phyloP scores from a whole-genome alignment of 2,113 vertebrate species.

The Phainopepla nitens region DNA sequence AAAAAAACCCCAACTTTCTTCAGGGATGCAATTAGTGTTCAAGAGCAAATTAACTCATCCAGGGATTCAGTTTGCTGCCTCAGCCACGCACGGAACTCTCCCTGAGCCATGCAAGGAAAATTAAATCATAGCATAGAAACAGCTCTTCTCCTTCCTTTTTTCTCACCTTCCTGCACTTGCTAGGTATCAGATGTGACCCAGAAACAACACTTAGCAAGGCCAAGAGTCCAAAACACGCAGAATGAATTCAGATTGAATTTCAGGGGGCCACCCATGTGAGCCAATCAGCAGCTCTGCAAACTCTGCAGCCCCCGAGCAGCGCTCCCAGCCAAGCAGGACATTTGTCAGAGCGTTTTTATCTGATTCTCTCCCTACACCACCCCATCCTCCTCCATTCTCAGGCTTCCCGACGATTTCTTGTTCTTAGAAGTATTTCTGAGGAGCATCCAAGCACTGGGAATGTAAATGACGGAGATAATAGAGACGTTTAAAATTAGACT shows the following conservation, averaged over 20 bases:
- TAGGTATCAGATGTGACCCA: background rate
- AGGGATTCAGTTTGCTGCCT: background rate
- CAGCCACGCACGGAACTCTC: background rate
- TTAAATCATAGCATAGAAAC: accelerated
- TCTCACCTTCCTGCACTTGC: background rate
- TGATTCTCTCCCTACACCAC: background rate
- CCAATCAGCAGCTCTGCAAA: background rate
- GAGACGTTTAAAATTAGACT: constrained; percentile 48
- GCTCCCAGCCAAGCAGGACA: background rate
- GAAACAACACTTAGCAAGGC: background rate
- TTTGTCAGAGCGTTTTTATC: background rate
- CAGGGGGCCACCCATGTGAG: background rate
- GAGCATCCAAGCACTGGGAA: background rate
- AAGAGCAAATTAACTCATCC: background rate
- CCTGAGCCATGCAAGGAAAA: background rate
- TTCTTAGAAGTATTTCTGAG: constrained; percentile 40
- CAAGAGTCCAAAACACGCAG: background rate
- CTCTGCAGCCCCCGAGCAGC: background rate
- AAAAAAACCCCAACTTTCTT: background rate
- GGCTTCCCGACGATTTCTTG: background rate
- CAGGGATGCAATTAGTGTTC: background rate
- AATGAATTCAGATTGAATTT: background rate
- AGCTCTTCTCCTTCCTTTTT: background rate
- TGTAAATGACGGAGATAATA: constrained; percentile 29
- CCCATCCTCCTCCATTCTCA: background rate